phyloP scores from a whole-genome alignment of 2,113 vertebrate species.

The Odontophorus gujanensis region DNA sequence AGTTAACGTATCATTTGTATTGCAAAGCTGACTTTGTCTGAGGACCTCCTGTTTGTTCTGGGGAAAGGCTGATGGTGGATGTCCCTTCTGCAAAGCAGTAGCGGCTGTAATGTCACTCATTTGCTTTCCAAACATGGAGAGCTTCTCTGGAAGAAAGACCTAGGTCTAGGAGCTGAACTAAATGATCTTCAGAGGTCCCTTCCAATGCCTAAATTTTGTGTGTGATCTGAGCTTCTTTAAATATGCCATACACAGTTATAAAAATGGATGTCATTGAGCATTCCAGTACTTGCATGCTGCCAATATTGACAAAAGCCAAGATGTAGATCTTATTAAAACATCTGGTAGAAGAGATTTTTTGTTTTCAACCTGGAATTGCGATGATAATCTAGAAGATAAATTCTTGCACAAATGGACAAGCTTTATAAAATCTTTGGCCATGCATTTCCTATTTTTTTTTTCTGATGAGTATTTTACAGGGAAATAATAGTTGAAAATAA shows the following conservation, averaged over 20 bases:
- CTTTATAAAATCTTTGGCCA: neutral
- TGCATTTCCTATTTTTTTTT: neutral
- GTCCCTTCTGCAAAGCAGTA: neutral
- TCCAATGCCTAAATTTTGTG: too few relatives aligned
- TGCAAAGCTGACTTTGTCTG: neutral
- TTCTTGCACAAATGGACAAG: neutral
- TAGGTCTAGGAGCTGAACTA: neutral
- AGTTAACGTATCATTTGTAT: neutral
- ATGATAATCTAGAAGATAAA: neutral
- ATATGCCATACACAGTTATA: neutral
- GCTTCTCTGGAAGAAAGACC: neutral
- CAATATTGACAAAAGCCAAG: neutral
- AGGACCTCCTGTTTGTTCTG: neutral
- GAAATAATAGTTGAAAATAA: constrained; percentile 54
- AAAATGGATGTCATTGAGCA: neutral
- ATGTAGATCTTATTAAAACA: neutral
- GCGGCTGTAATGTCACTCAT: neutral
- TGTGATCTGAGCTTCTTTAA: neutral
- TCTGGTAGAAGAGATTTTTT: neutral
- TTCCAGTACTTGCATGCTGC: neutral
- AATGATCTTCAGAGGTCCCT: too few relatives aligned
- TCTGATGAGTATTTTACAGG: neutral
- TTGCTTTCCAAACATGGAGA: neutral
- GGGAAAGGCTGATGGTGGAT: neutral
- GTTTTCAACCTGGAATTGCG: neutral